Evolutionary conservation across 1,140 invertebrate genomes (phyloP), one percentile per base, ranked within the genome.

Genomic region (Pectinophora gossypiella): DNA sequence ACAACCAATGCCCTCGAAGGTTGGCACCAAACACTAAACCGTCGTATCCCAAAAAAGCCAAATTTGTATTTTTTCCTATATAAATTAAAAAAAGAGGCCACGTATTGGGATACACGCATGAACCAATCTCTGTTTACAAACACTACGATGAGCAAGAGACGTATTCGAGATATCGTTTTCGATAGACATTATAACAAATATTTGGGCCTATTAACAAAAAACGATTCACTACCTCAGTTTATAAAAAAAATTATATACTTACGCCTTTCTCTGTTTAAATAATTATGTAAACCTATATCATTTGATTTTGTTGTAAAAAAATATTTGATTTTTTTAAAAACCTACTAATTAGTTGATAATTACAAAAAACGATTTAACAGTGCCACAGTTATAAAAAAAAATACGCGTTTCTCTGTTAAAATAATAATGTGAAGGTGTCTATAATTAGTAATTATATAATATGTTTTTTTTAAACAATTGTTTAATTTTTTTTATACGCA

Each of bases 11-110:
- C 42, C 7, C 9, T 19, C 7, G 19, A 44, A 19, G 19, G 42
- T 13, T 44, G 42, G 42, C 42, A 44, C 12, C 18, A 13, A 4
- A 1, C 18, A 10, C 18, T 44, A 6, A 44, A 44, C 20, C 18
- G 0, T 22, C 19, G 21, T 1, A 47, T 47, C 3, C 20, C 21
- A 47, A 27, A 47, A 16, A 23, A 19, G 4, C 45, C 45, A 2
- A 47, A 32, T 18, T 32, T 47, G 16, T 32, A 27, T 47, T 27
- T 13, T 18, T 47, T 47, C 15, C 23, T 47, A 2, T 32, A 47
- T 15, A 47, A 27, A 32, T 47, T 47, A 23, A 23, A n/a, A 16
- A 32, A 19, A 32, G 45, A 47, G 27, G 21, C 45, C 2, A 47
- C 23, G 16, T 32, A 47, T 23, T 47, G 21, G 21, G 45, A 47